Base-by-base conservation (phyloP, 1,140 invertebrate species). In the Cydia splendana region DNA sequence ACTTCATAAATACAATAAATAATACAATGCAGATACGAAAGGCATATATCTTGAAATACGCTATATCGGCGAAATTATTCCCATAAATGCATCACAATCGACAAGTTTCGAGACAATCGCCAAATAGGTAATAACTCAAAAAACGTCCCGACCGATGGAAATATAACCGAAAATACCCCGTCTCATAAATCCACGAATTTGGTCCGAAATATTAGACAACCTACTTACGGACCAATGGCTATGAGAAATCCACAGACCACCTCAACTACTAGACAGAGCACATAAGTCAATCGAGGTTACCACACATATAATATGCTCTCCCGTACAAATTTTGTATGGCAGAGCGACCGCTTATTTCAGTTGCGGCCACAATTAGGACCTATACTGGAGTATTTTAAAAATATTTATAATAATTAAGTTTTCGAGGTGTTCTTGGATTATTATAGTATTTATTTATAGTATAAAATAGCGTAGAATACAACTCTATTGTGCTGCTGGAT, bases 121-220 rank as follows among this genome's bases (percentile, higher is more conserved):
- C n/a, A 71, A 71, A 20, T 38, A 38, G 67, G 34, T 38, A 38
- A 38, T 71, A 71, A 71, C 34, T 71, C 67, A 71, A 71, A 69
- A 65, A 69, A 42, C 34, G 67, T 42, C n/a, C n/a, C 15, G 15
- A 24, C 20, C 57, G 4, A 1, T 24, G 18, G 18, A 62, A 62
- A 62, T 62, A 62, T 62, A 62, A 10, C 30, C 34, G 34, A 71
- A 18, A 28, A 7, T 38, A 71, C n/a, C 18, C 7, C n/a, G 38
- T 38, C 30, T 38, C 30, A 71, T 71, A 71, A 71, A 38, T 71
- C 67, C 2, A 38, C 67, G 67, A 42, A 71, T 71, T 71, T 13
- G 13, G 34, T 38, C 67, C 7, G 34, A 71, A 71, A 71, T 71
- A 71, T 71, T 71, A 71, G 67, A 71, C 67, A 71, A 38, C 15